Evolutionary conservation across 2,113 vertebrate species (phyloP).

Genomic region (Pseudolaguvia tuberculata): DNA sequence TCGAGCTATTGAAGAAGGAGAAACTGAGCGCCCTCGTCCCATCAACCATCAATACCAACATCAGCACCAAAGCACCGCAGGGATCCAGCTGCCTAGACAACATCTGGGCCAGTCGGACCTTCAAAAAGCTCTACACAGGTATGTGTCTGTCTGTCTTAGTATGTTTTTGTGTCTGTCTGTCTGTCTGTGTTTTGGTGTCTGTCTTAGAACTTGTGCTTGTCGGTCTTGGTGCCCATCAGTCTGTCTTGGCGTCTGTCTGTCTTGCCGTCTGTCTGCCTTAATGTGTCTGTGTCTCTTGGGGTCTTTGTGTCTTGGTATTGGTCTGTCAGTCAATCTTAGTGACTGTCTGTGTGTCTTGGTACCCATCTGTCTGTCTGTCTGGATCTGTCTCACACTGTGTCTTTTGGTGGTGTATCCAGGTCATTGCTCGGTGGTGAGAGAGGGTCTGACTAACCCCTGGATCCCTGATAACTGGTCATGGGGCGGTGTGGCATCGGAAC

Average conservation of each 20-base stretch:
- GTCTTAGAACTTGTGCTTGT: background rate
- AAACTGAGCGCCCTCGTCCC: slow-evolving; percentile 78
- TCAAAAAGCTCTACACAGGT: slow-evolving; percentile 90
- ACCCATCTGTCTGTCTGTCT: background rate
- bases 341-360: background rate
- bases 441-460: slow-evolving; percentile 93
- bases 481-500: slow-evolving; percentile 88
- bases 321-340: no score
- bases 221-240: no score
- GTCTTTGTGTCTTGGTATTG: no score
- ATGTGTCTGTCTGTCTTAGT: slow-evolving; percentile 49
- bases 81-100: slow-evolving; percentile 84
- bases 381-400: background rate
- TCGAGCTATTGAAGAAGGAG: slow-evolving; percentile 82
- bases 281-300: no score
- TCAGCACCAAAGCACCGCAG: slow-evolving; percentile 88
- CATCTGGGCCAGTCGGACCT: slow-evolving; percentile 86
- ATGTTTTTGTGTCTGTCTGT: background rate
- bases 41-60: slow-evolving; percentile 83
- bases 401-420: slow-evolving; percentile 65
- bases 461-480: slow-evolving; percentile 97
- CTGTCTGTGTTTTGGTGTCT: background rate
- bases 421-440: slow-evolving; percentile 82
- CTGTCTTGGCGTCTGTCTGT: no score
- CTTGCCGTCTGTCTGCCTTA: no score